These are phyloP conservation scores for Artibeus jamaicensis DNA, from an alignment of 2,797 vertebrate species.

Conservation along the genomic window DNA sequence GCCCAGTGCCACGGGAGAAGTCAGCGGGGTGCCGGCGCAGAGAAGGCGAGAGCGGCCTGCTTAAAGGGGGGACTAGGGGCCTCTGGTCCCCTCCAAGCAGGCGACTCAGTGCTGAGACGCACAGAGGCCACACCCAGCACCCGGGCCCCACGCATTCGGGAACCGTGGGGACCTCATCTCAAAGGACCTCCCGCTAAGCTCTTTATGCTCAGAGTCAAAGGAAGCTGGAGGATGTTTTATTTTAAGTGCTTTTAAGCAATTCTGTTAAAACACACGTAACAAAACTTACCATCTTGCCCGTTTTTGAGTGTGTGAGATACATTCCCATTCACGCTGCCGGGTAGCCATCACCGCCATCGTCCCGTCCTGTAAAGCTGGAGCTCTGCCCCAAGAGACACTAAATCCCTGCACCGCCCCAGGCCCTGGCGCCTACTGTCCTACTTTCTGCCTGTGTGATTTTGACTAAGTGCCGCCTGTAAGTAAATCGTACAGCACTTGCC, in stretches of 20 bases:
- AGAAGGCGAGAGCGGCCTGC: neutral
- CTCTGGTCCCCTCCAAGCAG: neutral
- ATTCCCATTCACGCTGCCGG: neutral
- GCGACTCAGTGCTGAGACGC: neutral
- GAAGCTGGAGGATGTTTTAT: neutral
- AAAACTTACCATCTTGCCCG: neutral
- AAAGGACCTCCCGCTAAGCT: neutral
- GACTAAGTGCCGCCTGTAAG: neutral
- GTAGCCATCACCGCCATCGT: neutral
- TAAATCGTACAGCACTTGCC: rapidly evolving
- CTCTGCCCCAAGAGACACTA: too few species aligned
- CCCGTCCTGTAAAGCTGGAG: neutral
- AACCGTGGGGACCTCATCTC: neutral
- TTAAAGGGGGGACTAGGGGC: neutral
- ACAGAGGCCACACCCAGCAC: neutral
- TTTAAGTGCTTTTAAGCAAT: neutral
- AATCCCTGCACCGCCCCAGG: too few species aligned
- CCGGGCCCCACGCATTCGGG: rapidly evolving
- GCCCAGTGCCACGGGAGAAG: rapidly evolving
- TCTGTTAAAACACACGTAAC: neutral
- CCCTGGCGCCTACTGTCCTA: neutral
- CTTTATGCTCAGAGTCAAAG: neutral
- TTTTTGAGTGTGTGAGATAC: neutral
- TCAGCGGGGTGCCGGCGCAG: neutral
- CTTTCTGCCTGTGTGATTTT: neutral